Percentiles rank a stretch among this genome's conserved stretches.
phyloP scores from a whole-genome alignment of 2,888 invertebrate species.

The Volucella inflata region DNA sequence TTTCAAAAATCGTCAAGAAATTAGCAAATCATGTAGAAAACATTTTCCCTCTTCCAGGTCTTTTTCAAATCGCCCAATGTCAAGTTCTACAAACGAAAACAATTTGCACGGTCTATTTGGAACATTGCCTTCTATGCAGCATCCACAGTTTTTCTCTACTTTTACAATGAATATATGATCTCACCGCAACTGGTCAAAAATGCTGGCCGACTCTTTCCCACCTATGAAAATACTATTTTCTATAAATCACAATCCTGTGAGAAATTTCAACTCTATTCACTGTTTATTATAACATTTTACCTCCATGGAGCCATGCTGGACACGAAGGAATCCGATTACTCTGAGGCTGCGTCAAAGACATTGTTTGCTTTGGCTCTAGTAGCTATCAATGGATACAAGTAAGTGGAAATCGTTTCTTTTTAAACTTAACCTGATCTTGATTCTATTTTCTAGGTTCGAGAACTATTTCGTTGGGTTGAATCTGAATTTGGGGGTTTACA shows the following conservation, averaged over 20 bases:
- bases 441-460: constrained; percentile 80
- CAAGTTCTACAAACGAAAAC: constrained; percentile 82
- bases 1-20: too few species aligned
- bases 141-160: constrained; percentile 81
- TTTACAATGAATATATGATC: constrained; percentile 83
- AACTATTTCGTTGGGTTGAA: constrained; percentile 83
- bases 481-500: constrained; percentile 82
- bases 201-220: constrained; percentile 82
- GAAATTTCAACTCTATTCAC: constrained; percentile 83
- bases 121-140: constrained; percentile 83
- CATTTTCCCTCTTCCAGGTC: constrained; percentile 77
- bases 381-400: constrained; percentile 81
- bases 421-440: neutral
- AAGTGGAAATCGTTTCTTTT: constrained; percentile 21
- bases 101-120: constrained; percentile 82
- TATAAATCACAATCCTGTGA: constrained; percentile 83
- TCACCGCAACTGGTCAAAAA: constrained; percentile 82
- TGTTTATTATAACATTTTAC: constrained; percentile 82
- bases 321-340: constrained; percentile 81
- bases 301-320: constrained; percentile 82
- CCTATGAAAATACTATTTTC: constrained; percentile 83
- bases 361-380: constrained; percentile 81
- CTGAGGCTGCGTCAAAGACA: constrained; percentile 81
- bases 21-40: too few species aligned
- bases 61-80: constrained; percentile 82